phyloP scores from a whole-genome alignment of 2,113 vertebrate genomes.

The Rhombomys opimus region DNA sequence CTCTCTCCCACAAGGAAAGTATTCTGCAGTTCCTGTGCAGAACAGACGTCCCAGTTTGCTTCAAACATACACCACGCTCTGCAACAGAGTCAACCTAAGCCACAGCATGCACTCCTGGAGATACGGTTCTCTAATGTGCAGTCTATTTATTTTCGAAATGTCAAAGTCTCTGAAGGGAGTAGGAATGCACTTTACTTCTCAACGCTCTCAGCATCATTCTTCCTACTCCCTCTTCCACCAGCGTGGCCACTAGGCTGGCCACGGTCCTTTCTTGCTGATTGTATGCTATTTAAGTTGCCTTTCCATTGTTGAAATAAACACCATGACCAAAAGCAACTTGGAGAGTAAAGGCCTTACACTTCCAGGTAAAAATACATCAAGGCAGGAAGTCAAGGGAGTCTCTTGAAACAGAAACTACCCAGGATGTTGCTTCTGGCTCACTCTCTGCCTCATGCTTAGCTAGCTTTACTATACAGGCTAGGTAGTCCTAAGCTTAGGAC shows the following conservation, averaged over 20 bases:
- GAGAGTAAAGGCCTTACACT: too few species aligned
- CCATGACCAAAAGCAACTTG: neutral
- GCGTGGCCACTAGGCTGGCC: neutral
- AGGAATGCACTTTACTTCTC: neutral
- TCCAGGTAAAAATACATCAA: neutral
- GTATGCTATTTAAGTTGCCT: neutral
- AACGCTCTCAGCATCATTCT: neutral
- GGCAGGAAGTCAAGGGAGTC: neutral
- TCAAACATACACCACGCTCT: neutral
- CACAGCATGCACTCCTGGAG: neutral
- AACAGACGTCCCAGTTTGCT: neutral
- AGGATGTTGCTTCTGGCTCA: neutral
- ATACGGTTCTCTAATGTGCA: neutral
- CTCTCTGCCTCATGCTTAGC: neutral
- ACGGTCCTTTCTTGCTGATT: neutral
- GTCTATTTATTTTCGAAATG: neutral
- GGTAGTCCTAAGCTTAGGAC: neutral
- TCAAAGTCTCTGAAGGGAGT: neutral
- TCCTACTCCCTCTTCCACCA: neutral
- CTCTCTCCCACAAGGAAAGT: too few species aligned
- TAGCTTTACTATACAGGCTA: neutral
- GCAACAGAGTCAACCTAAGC: neutral
- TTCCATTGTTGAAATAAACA: neutral
- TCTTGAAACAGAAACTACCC: neutral
- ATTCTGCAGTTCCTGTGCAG: neutral